Conservation (phyloP, 2,113 vertebrate genomes). For the Zootoca vivipara region DNA sequence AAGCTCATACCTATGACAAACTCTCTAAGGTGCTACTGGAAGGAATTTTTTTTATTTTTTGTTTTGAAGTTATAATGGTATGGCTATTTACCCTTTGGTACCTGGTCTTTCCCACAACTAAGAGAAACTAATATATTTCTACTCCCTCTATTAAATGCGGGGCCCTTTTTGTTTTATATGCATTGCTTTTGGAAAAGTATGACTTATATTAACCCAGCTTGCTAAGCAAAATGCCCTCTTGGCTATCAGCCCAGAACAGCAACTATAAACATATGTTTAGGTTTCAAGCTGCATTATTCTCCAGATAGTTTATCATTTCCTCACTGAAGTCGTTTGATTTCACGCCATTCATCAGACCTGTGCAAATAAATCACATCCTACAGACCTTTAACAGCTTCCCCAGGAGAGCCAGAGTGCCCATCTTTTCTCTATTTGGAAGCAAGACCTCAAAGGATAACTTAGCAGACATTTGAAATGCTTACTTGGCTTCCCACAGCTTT, state of each 20-base stretch:
- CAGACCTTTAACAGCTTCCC: slow-evolving; percentile 55
- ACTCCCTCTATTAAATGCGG: slow-evolving; percentile 35
- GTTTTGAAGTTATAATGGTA: neutral
- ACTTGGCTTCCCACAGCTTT: slow-evolving; percentile 62
- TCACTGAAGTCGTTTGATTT: slow-evolving; percentile 52
- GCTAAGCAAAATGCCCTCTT: slow-evolving; percentile 62
- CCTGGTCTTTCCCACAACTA: slow-evolving; percentile 16
- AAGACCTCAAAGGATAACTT: slow-evolving; percentile 55
- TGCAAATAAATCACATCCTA: slow-evolving; percentile 67
- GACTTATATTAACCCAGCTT: slow-evolving; percentile 47
- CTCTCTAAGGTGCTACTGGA: no score
- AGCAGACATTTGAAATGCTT: slow-evolving; percentile 65
- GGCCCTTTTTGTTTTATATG: slow-evolving; percentile 21
- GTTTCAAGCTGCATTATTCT: slow-evolving; percentile 62
- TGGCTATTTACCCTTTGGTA: slow-evolving; percentile 33
- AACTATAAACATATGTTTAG: slow-evolving; percentile 77
- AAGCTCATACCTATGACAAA: no score
- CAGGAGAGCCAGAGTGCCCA: slow-evolving; percentile 41
- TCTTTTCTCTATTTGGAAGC: slow-evolving; percentile 55
- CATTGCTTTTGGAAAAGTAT: slow-evolving; percentile 34
- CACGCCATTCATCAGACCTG: slow-evolving; percentile 57
- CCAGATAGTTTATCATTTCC: slow-evolving; percentile 72
- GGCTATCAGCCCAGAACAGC: slow-evolving; percentile 60
- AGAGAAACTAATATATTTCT: neutral
- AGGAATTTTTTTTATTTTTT: no score